Percentiles rank a stretch among this genome's conserved stretches.
phyloP scores from a whole-genome alignment of 2,888 invertebrate genomes.

The Creontiades dilutus region DNA sequence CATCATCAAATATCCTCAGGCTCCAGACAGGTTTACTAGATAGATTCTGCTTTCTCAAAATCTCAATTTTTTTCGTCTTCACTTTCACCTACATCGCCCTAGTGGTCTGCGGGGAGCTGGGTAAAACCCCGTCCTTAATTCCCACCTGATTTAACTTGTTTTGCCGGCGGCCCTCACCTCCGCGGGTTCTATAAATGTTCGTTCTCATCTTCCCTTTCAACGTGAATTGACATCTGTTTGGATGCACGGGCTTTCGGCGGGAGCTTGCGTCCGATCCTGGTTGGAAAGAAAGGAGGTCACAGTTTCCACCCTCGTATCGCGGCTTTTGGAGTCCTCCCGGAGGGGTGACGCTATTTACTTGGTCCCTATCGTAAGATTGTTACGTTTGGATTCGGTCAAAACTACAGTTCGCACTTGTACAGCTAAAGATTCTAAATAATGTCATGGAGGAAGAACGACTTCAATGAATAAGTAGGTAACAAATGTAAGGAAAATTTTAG shows the following conservation, averaged over 20 bases:
- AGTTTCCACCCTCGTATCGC: not conserved
- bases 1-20: not conserved
- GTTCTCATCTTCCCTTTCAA: not conserved
- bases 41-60: constrained; percentile 34
- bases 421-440: no score
- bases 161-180: not conserved
- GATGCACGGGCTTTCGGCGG: not conserved
- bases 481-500: no score
- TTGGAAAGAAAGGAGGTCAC: not conserved
- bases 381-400: no score
- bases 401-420: no score
- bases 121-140: not conserved
- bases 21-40: not conserved
- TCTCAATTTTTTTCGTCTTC: not conserved
- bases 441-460: no score
- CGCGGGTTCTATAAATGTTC: not conserved
- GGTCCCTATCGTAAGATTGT: no score
- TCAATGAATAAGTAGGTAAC: no score
- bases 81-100: constrained; percentile 4
- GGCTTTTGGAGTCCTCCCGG: no score
- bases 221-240: not conserved
- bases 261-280: not conserved
- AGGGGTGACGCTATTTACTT: no score
- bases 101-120: not conserved
- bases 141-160: not conserved